Evolutionary conservation across 1,140 invertebrate species (phyloP).

Genomic region (Drosophila pectinifera): DNA sequence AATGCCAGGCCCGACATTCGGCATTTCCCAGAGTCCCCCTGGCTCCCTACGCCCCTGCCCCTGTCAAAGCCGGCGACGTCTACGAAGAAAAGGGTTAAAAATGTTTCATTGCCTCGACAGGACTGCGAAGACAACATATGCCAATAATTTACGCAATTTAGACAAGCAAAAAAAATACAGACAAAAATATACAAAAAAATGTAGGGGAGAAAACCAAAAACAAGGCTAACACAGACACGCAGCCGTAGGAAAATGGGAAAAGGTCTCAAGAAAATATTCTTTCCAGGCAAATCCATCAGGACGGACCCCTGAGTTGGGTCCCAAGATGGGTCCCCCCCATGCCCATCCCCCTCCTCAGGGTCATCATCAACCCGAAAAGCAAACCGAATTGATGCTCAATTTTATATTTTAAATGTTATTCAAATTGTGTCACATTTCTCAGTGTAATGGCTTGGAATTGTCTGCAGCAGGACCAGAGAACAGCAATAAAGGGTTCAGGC

Average conservation of each 20-base stretch:
- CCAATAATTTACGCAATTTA: conserved; percentile 80
- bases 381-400: conserved; percentile 74
- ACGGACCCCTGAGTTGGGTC: conserved; percentile 9
- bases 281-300: conserved; percentile 45
- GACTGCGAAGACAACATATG: conserved; percentile 73
- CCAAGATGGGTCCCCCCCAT: neutral
- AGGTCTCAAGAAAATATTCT: conserved; percentile 18
- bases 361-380: neutral
- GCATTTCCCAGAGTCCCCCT: conserved; percentile 9
- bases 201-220: conserved; percentile 35
- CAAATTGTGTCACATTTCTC: conserved; percentile 83
- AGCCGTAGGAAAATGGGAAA: neutral
- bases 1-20: conserved; percentile 65
- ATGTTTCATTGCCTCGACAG: conserved; percentile 74
- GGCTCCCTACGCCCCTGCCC: conserved; percentile 54
- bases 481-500: conserved; percentile 44
- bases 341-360: neutral
- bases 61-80: conserved; percentile 72
- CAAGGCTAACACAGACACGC: conserved; percentile 19
- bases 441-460: conserved; percentile 81
- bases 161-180: conserved; percentile 43
- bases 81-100: conserved; percentile 75
- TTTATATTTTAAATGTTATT: conserved; percentile 83
- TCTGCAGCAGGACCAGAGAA: conserved; percentile 16
- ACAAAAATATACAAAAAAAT: conserved; percentile 22